Conservation (phyloP, 1,140 invertebrate genomes). For the Leptinotarsa undecemlineata region DNA sequence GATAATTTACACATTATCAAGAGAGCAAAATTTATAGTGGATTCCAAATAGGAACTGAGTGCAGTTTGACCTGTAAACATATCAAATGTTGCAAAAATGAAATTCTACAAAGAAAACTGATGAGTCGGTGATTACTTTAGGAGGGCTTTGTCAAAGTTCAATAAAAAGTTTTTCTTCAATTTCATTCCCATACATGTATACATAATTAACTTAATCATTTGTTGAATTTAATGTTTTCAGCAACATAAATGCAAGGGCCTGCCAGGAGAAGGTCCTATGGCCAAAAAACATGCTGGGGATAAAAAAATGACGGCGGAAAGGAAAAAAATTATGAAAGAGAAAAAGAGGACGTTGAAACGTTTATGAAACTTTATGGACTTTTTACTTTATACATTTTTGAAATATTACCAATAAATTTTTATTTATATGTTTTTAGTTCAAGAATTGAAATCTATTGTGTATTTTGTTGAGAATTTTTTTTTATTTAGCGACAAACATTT, state of each 20-base stretch:
- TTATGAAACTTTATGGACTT: conserved; percentile 66
- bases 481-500: neutral
- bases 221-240: conserved; percentile 47
- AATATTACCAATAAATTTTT: conserved; percentile 26
- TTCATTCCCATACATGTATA: neutral
- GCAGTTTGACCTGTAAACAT: too few species aligned
- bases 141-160: too few species aligned
- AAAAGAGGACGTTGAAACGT: conserved; percentile 84
- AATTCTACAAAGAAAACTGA: too few species aligned
- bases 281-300: conserved; percentile 83
- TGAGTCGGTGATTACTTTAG: too few species aligned
- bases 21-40: too few species aligned
- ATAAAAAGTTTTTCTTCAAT: neutral
- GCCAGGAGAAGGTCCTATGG: conserved; percentile 69
- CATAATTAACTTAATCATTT: neutral
- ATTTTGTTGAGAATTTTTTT: neutral
- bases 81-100: too few species aligned
- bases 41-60: too few species aligned
- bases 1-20: too few species aligned
- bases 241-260: conserved; percentile 56
- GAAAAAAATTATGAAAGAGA: conserved; percentile 79
- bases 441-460: conserved; percentile 16
- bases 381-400: conserved; percentile 29
- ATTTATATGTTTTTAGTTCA: conserved; percentile 16
- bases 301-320: conserved; percentile 73